Conservation (phyloP, 2,113 vertebrate species). For the Mirza zaza region DNA sequence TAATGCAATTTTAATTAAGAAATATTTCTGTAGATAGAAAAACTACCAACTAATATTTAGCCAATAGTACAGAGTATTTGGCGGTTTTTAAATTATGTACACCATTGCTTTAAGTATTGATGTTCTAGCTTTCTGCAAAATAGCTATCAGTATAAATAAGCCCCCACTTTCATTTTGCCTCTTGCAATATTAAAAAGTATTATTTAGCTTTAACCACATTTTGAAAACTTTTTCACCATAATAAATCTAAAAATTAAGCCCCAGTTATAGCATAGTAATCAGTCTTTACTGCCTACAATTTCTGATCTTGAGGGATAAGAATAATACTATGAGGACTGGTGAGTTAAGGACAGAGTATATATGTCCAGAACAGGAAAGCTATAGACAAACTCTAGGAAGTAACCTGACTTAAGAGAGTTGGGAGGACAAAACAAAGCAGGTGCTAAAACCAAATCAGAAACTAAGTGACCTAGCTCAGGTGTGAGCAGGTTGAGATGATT, state of each 20-base stretch:
- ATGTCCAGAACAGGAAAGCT: background rate
- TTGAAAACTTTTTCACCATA: constrained; percentile 16
- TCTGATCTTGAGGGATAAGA: background rate
- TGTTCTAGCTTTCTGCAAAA: background rate
- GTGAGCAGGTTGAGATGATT: background rate
- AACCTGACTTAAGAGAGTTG: background rate
- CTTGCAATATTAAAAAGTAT: background rate
- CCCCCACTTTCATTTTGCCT: background rate
- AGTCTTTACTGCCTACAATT: background rate
- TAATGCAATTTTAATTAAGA: background rate
- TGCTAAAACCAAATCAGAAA: background rate
- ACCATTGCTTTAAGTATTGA: background rate
- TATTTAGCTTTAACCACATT: background rate
- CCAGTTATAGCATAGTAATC: background rate
- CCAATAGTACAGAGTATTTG: background rate
- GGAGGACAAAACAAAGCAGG: background rate
- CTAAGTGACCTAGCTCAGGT: background rate
- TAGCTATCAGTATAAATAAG: background rate
- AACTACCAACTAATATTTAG: background rate
- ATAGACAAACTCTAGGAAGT: background rate
- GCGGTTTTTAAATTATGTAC: background rate
- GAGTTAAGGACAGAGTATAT: background rate
- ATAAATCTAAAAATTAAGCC: constrained; percentile 8
- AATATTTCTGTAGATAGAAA: background rate
- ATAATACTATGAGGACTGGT: background rate